Conservation (phyloP, 35 echinoderm and acorn worm genomes). For the Ophioderma brevispina region DNA sequence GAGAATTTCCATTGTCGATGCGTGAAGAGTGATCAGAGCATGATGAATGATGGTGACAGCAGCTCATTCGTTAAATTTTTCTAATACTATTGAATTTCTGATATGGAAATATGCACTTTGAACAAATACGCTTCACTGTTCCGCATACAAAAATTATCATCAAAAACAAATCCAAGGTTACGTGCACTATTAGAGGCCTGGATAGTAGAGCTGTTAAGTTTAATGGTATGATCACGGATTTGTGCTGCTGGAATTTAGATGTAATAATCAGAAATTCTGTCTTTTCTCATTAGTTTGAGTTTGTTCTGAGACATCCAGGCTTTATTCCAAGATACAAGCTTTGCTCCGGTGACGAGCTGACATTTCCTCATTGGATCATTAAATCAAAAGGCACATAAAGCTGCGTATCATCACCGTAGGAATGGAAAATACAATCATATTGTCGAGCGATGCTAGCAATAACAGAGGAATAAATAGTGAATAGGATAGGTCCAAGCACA, state of each 20-base stretch:
- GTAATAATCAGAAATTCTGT: conserved; percentile 56
- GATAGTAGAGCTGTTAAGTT: too few relatives aligned
- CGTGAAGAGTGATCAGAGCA: too few relatives aligned
- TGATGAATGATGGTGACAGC: too few relatives aligned
- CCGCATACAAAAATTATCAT: too few relatives aligned
- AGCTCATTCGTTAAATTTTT: too few relatives aligned
- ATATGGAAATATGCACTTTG: too few relatives aligned
- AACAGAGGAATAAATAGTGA: conserved; percentile 50
- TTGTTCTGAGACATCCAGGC: conserved; percentile 55
- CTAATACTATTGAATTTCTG: too few relatives aligned
- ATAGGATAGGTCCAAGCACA: conserved; percentile 64
- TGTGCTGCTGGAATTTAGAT: conserved; percentile 22
- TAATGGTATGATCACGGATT: too few relatives aligned
- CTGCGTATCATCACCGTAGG: conserved; percentile 66
- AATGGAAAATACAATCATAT: conserved; percentile 41
- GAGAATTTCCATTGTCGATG: too few relatives aligned
- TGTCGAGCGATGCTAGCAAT: conserved; percentile 37
- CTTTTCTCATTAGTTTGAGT: conserved; percentile 54
- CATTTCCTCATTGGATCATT: conserved; percentile 4
- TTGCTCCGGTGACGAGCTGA: not conserved
- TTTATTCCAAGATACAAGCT: conserved; percentile 17
- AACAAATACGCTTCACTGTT: too few relatives aligned
- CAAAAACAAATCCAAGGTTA: too few relatives aligned
- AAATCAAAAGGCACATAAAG: conserved; percentile 57
- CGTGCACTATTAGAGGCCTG: too few relatives aligned